Percentiles rank a stretch among this genome's conserved stretches.
phyloP scores from a whole-genome alignment of 2,888 invertebrate species.

The Latrodectus elegans region DNA sequence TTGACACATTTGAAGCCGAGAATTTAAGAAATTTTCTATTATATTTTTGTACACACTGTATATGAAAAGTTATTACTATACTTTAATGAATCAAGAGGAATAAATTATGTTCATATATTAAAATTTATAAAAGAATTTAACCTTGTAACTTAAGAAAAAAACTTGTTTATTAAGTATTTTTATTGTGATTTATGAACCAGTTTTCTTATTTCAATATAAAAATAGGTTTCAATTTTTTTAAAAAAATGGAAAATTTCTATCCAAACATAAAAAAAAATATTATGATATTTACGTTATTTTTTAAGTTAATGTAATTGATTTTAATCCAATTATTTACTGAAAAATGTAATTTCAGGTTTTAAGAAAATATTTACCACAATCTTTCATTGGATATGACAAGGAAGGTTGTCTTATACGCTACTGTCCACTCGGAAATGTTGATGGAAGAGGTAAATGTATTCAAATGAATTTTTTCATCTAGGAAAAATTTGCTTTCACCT shows the following conservation, averaged over 20 bases:
- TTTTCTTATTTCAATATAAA: neutral
- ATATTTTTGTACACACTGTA: too few species aligned
- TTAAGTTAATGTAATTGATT: neutral
- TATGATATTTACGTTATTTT: neutral
- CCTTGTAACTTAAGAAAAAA: neutral
- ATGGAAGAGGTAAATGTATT: conserved; percentile 16
- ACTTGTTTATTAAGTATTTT: neutral
- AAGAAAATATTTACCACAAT: conserved; percentile 14
- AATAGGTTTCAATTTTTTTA: neutral
- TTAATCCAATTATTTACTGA: neutral
- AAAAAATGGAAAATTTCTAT: neutral
- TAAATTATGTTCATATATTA: too few species aligned
- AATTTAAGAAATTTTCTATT: too few species aligned
- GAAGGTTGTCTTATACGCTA: conserved; percentile 21
- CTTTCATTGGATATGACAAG: conserved; percentile 19
- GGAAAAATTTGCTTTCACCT: neutral
- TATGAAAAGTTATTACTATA: too few species aligned
- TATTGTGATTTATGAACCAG: neutral
- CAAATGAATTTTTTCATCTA: neutral
- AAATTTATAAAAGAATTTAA: too few species aligned
- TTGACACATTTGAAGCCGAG: too few species aligned
- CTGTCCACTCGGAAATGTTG: conserved; percentile 25
- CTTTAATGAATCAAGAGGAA: too few species aligned
- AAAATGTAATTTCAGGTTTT: conserved; percentile 7
- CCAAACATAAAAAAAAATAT: neutral